Percentiles rank a stretch among this genome's conserved stretches.
Conservation (phyloP, 2,113 vertebrate genomes). For the Microcebus griseorufus region DNA sequence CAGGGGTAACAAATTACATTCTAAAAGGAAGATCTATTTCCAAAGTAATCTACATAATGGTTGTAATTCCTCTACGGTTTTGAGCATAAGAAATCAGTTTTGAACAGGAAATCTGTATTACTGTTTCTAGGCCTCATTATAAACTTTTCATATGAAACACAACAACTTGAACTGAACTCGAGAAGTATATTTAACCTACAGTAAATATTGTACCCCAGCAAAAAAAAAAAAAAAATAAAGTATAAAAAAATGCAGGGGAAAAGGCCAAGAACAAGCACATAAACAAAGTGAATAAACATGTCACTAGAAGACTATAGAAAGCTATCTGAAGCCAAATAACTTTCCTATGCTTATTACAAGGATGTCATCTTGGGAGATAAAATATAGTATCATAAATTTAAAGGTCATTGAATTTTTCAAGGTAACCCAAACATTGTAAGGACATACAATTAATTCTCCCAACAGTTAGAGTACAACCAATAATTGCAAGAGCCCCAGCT, state of each 20-base stretch:
- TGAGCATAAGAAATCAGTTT: conserved; percentile 49
- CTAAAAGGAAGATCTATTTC: conserved; percentile 51
- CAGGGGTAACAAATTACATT: conserved; percentile 45
- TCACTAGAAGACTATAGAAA: conserved; percentile 56
- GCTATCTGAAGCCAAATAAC: conserved; percentile 54
- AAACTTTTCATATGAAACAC: conserved; percentile 47
- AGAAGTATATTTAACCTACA: conserved; percentile 32
- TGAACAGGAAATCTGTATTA: conserved; percentile 56
- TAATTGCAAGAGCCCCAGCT: conserved; percentile 70
- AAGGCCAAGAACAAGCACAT: conserved; percentile 73
- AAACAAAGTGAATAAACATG: conserved; percentile 77
- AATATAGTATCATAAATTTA: conserved; percentile 58
- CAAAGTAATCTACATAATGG: conserved; percentile 50
- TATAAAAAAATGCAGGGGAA: conserved; percentile 29
- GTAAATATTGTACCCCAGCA: neutral
- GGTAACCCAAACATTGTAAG: conserved; percentile 78
- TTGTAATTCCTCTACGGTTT: conserved; percentile 38
- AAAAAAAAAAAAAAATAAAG: neutral
- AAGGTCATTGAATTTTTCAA: conserved; percentile 79
- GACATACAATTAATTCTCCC: conserved; percentile 77
- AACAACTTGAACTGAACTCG: conserved; percentile 49
- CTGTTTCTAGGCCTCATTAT: neutral
- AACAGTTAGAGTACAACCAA: conserved; percentile 72
- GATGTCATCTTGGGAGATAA: conserved; percentile 70
- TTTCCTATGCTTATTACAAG: conserved; percentile 67